Percentiles rank a stretch among this genome's conserved stretches.
Conservation (phyloP, 2,888 invertebrate species). For the Spialia ferax region DNA sequence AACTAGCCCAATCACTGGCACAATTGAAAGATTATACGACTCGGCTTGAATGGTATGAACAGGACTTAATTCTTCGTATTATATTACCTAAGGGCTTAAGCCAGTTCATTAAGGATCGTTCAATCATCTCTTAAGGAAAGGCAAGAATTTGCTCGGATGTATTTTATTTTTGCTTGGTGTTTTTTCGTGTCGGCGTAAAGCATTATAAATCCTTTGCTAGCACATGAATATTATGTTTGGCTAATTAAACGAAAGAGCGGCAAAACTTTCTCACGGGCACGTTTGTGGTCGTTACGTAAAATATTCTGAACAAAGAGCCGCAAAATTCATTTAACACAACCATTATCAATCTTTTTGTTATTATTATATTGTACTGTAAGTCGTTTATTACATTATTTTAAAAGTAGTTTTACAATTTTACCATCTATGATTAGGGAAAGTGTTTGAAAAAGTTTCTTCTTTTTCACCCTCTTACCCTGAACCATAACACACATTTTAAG, state of each 20-base stretch:
- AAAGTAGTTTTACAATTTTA: too few relatives aligned
- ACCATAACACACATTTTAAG: too few relatives aligned
- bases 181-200: conserved; percentile 45
- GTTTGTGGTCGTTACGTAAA: conserved; percentile 27
- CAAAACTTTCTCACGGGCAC: conserved; percentile 37
- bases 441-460: too few relatives aligned
- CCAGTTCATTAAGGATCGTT: conserved; percentile 75
- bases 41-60: conserved; percentile 54
- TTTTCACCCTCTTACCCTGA: too few relatives aligned
- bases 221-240: conserved; percentile 39
- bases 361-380: neutral
- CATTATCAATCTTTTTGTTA: neutral
- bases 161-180: conserved; percentile 49
- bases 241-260: conserved; percentile 38
- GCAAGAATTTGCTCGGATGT: conserved; percentile 49
- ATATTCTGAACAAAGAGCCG: conserved; percentile 19
- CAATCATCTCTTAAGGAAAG: conserved; percentile 71
- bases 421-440: too few relatives aligned
- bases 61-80: conserved; percentile 62
- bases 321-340: conserved; percentile 13
- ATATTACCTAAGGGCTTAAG: conserved; percentile 70
- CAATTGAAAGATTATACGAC: conserved; percentile 56
- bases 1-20: conserved; percentile 51
- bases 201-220: conserved; percentile 41
- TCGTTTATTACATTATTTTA: neutral